Evolutionary conservation across 2,888 invertebrate genomes (phyloP).

Genomic region (Lasioglossum leucozonium): DNA sequence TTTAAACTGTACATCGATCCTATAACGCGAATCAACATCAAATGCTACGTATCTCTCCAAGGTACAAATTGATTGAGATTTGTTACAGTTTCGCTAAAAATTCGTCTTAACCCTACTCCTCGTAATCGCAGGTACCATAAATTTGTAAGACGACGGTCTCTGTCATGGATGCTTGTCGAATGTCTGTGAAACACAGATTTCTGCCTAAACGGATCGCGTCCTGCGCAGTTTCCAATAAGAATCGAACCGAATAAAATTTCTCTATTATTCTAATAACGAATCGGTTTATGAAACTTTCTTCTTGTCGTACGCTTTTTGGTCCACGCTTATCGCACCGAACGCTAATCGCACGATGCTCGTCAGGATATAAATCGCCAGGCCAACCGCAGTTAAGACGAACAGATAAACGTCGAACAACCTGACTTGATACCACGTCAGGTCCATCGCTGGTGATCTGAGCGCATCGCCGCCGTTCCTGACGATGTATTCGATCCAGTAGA

Average conservation of each 20-base stretch:
- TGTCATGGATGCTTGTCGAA: background rate
- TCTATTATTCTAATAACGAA: background rate
- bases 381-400: slow-evolving; percentile 17
- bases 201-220: background rate
- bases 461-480: slow-evolving; percentile 72
- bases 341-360: slow-evolving; percentile 24
- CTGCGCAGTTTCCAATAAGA: background rate
- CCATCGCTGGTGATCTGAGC: slow-evolving; percentile 75
- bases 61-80: too few species aligned
- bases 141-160: background rate
- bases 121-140: background rate
- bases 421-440: slow-evolving; percentile 80
- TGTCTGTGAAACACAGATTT: background rate
- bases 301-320: background rate
- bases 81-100: background rate
- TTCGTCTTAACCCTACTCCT: background rate
- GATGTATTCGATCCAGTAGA: slow-evolving; percentile 79
- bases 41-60: too few species aligned
- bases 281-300: slow-evolving; percentile 32
- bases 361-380: slow-evolving; percentile 14
- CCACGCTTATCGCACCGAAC: background rate
- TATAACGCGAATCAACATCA: too few species aligned
- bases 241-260: background rate
- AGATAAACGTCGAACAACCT: slow-evolving; percentile 74
- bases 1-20: background rate